phyloP scores from a whole-genome alignment of 2,113 vertebrate genomes.

The Phrynosoma platyrhinos region DNA sequence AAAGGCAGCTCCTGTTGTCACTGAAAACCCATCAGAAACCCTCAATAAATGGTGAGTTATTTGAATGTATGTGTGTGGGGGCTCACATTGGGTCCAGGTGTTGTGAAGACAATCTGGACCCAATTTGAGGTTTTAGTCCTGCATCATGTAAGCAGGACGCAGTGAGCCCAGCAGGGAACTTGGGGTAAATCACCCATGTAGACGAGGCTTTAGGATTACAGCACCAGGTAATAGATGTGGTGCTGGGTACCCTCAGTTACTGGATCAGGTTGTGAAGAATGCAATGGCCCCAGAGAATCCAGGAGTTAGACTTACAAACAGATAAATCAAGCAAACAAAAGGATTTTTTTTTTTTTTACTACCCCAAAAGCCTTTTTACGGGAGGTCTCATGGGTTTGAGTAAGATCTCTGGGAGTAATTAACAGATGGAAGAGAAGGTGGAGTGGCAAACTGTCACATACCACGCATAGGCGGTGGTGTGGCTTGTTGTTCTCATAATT shows the following conservation, averaged over 20 bases:
- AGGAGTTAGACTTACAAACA: neutral
- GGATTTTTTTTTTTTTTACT: neutral
- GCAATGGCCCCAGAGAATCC: neutral
- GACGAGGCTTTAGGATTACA: too few species aligned
- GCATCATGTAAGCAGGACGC: too few species aligned
- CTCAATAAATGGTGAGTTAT: too few species aligned
- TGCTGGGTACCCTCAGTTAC: neutral
- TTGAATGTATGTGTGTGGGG: too few species aligned
- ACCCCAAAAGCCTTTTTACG: conserved; percentile 30
- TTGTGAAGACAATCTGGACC: too few species aligned
- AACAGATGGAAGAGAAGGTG: conserved; percentile 25
- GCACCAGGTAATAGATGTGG: neutral
- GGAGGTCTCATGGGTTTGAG: conserved; percentile 13
- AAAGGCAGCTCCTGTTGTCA: too few species aligned
- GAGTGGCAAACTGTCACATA: conserved; percentile 53
- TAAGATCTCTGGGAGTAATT: conserved; percentile 38
- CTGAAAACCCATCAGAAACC: too few species aligned
- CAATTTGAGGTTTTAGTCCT: too few species aligned
- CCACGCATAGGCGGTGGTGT: conserved; percentile 60
- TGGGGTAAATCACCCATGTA: too few species aligned
- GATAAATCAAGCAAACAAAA: conserved; percentile 41
- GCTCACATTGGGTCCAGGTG: too few species aligned
- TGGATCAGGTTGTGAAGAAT: neutral
- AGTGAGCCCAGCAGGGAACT: too few species aligned
- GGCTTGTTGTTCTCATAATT: conserved; percentile 61